Evolutionary conservation across 2,888 invertebrate genomes (phyloP), one percentile per base, ranked within the genome.

Genomic region (Acleris laterana): DNA sequence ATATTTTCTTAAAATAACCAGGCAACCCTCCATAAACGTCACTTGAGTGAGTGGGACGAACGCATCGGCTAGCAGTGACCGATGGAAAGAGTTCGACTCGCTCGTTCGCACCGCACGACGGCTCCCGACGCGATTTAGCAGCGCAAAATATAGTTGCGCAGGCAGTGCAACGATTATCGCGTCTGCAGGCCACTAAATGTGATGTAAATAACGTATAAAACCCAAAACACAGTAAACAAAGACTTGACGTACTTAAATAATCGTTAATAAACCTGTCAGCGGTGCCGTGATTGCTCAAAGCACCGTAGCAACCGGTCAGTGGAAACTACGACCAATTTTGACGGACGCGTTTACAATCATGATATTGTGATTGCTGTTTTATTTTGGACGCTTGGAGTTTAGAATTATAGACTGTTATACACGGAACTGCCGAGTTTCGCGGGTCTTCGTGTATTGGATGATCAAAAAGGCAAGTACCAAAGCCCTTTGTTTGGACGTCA

Each of bases 141-240:
- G 88, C 92, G 89, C 90, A 85, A 87, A 82, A 38, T 81, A 80
- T 81, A 88, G 57, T 84, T 90, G 91, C 91, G 91, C 90, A 90
- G 90, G 89, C 89, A 90, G 88, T 90, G 90, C 89, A 90, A 88
- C 89, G 90, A 90, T 88, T 88, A 85, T 81, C 77, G 81, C 86
- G 87, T 89, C 89, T 77, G 89, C 84, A 90, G 89, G 88, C 89
- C 88, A 72, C 79, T 75, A 81, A 80, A 82, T 87, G 89, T 89
- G 87, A 88, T 89, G 90, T 89, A 91, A 90, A 91, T 91, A 92
- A 83, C 76, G 82, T 74, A 76, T 80, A 82, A 81, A 84, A 77
- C 81, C 75, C 76, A 78, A 76, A 81, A 82, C 75, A 82, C 74
- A 76, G 82, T 85, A 87, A 88, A 88, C 83, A 88, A 84, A 83